Conservation (phyloP, 2,113 vertebrate species). For the Hemichromis elongatus region DNA sequence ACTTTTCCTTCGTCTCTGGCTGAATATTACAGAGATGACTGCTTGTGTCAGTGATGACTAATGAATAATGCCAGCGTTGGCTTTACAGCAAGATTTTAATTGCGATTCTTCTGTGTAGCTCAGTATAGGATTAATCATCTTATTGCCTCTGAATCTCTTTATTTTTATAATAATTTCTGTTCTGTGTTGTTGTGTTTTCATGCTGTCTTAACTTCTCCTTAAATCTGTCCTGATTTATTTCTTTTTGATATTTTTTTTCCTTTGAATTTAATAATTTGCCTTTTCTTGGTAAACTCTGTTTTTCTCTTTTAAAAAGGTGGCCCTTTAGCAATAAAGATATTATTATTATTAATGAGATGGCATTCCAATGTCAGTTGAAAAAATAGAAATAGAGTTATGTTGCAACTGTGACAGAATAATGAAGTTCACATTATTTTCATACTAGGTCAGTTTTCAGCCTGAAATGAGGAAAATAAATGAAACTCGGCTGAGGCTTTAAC, state of each 20-base stretch:
- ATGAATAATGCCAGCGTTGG: neutral
- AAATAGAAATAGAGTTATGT: neutral
- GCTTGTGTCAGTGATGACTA: neutral
- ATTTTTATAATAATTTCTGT: neutral
- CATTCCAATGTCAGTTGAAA: neutral
- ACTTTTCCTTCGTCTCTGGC: neutral
- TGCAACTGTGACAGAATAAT: neutral
- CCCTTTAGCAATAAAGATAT: neutral
- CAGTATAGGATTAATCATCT: neutral
- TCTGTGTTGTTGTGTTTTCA: neutral
- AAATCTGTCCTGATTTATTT: no score
- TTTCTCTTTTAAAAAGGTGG: neutral
- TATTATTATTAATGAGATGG: neutral
- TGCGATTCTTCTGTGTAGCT: neutral
- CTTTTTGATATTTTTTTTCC: no score
- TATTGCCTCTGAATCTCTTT: neutral
- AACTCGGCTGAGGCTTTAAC: neutral
- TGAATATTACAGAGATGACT: neutral
- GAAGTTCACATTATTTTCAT: neutral
- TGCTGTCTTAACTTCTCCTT: no score
- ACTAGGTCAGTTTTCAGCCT: neutral
- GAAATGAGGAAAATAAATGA: neutral
- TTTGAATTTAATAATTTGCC: neutral
- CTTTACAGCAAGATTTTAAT: neutral
- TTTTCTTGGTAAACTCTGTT: neutral